phyloP scores from a whole-genome alignment of 2,797 vertebrate genomes.

The Tympanoctomys barrerae region DNA sequence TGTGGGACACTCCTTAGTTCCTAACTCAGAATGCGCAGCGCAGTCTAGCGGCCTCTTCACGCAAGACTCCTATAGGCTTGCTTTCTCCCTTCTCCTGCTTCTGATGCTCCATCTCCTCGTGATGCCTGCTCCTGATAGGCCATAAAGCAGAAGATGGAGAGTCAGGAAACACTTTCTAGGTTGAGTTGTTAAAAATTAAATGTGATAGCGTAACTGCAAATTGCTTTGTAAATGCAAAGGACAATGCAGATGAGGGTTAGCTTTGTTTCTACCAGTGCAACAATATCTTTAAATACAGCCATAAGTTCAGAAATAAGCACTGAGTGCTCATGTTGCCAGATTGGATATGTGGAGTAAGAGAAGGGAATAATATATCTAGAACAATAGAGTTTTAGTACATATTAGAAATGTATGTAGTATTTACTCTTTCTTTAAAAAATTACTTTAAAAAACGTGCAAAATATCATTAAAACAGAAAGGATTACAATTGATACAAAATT shows the following conservation, averaged over 20 bases:
- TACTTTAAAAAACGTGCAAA: too few species aligned
- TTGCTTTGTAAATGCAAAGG: neutral
- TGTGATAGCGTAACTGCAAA: neutral
- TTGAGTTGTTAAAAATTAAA: slow-evolving; percentile 28
- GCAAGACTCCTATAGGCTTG: neutral
- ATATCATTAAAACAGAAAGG: too few species aligned
- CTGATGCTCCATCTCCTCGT: accelerated
- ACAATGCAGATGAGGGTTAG: neutral
- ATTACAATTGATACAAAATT: too few species aligned
- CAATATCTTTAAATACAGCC: neutral
- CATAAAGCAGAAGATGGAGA: neutral
- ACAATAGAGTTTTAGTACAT: neutral
- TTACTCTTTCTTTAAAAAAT: neutral
- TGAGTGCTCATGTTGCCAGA: neutral
- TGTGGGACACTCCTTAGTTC: neutral
- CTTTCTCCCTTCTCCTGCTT: neutral
- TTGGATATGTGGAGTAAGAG: neutral
- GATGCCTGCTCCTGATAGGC: neutral
- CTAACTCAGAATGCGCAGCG: neutral
- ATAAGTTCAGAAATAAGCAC: neutral
- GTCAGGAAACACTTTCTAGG: neutral
- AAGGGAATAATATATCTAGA: neutral
- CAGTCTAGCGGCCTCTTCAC: neutral
- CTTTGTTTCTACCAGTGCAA: neutral
- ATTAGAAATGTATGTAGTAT: slow-evolving; percentile 14